phyloP scores from a whole-genome alignment of 2,888 invertebrate species.

The Helleia helle region DNA sequence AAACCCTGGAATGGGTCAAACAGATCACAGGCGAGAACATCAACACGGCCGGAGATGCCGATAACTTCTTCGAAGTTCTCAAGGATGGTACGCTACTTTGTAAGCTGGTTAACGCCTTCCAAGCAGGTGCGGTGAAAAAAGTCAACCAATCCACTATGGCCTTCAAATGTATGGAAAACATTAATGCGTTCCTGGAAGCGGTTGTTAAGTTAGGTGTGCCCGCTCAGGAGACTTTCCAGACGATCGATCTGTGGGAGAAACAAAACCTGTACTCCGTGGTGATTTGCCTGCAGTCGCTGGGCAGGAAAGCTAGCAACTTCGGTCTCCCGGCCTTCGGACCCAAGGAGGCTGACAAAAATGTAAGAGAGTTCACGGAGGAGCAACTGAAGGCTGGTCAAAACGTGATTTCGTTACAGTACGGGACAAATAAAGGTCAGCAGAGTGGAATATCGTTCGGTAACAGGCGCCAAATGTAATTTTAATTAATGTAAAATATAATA shows the following conservation, averaged over 20 bases:
- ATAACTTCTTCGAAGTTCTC: slow-evolving; percentile 90
- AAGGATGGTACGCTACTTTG: slow-evolving; percentile 94
- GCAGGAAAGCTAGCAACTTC: slow-evolving; percentile 90
- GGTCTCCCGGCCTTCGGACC: slow-evolving; percentile 94
- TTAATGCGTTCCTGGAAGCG: slow-evolving; percentile 91
- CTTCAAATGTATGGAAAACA: slow-evolving; percentile 99
- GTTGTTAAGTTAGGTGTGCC: slow-evolving; percentile 92
- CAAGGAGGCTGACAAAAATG: slow-evolving; percentile 95
- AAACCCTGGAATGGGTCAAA: slow-evolving; percentile 95
- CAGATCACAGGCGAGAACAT: slow-evolving; percentile 86
- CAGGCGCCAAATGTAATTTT: slow-evolving; percentile 92
- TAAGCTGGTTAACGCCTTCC: slow-evolving; percentile 89
- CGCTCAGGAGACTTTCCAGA: slow-evolving; percentile 95
- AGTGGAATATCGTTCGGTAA: slow-evolving; percentile 97
- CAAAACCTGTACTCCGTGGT: slow-evolving; percentile 98
- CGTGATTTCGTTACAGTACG: slow-evolving; percentile 95
- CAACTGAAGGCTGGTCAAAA: slow-evolving; percentile 94
- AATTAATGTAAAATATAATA: slow-evolving; percentile 26
- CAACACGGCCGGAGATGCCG: slow-evolving; percentile 89
- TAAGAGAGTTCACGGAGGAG: slow-evolving; percentile 93
- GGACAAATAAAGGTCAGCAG: slow-evolving; percentile 97
- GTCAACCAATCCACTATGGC: slow-evolving; percentile 92
- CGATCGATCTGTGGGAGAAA: slow-evolving; percentile 98
- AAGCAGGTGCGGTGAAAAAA: slow-evolving; percentile 92
- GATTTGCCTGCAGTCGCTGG: slow-evolving; percentile 93